Evolutionary conservation across 1,140 invertebrate species (phyloP), one percentile per base, ranked within the genome.

Genomic region (Calycopis cecrops): DNA sequence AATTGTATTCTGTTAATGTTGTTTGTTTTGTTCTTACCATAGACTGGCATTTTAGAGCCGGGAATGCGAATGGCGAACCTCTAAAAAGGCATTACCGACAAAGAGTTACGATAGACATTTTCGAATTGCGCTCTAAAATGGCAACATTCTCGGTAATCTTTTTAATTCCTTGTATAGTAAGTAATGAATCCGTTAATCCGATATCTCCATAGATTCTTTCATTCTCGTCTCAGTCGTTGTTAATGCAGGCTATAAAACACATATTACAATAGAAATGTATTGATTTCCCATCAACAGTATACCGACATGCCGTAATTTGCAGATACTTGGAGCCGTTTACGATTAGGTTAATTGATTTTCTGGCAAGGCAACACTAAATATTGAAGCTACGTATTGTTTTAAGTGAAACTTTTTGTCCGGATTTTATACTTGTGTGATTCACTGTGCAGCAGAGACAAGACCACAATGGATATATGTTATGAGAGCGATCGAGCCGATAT

Each of bases 231-330:
- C 60, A 62, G 52, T 62, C 60, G 57, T 62, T 68, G 67, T 77
- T 76, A 75, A 69, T 53, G 79, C 81, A 85, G 79, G 79, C 83
- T 85, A 85, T 73, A 79, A 67, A 70, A 85, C 81, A 86, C 81
- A 86, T 77, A 78, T 85, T 83, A 86, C 83, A 86, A 85, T 86
- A 86, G 79, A 63, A 77, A 83, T 64, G 69, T 80, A 85, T 84
- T 87, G 71, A 76, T 81, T 87, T 87, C 71, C 77, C 76, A 87
- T 73, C 78, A 73, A 83, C 76, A 81, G 67, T 80, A 71, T 73
- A 85, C 74, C 76, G 81, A 86, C 74, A 77, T 79, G 77, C 81
- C 83, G 81, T 80, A 74, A 78, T 82, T 80, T 75, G 75, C 76
- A 80, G 74, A 80, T 79, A 85, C 73, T 80, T 71, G 78, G 80